A percentile compares a stretch with the other conserved stretches of the same genome.
Evolutionary conservation across 2,113 vertebrate genomes (phyloP).

Genomic region (Strigops habroptila): DNA sequence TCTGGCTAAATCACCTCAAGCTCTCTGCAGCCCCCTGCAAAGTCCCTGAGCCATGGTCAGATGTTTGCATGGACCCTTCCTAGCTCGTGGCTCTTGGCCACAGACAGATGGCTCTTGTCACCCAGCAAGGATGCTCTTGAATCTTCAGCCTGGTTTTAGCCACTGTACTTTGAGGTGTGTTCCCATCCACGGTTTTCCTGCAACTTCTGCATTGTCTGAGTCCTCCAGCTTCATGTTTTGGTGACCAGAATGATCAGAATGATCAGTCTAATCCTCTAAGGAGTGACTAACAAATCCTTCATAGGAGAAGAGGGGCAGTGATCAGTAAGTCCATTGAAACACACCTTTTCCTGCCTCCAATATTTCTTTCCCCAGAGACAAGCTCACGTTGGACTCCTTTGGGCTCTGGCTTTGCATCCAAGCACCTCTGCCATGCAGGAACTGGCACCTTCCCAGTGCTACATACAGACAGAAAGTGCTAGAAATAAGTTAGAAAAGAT

Average conservation of each 20-base stretch:
- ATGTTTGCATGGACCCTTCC: not conserved
- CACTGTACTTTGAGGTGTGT: accelerated
- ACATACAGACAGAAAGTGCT: not conserved
- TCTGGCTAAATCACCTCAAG: not conserved
- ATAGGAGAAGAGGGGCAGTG: not conserved
- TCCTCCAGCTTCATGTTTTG: not conserved
- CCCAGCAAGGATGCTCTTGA: not conserved
- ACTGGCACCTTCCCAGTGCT: not conserved
- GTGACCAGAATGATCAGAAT: not conserved
- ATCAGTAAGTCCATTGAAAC: not conserved
- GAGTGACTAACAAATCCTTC: not conserved
- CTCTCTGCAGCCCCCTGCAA: not conserved
- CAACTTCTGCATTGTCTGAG: not conserved
- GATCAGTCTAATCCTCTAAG: not conserved
- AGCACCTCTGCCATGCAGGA: not conserved
- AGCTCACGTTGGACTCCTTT: not conserved
- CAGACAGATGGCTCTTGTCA: not conserved
- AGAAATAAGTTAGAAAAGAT: not conserved
- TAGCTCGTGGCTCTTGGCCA: not conserved
- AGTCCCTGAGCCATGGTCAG: not conserved
- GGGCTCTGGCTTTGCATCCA: not conserved
- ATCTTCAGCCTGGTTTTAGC: not conserved
- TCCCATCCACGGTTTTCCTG: not conserved
- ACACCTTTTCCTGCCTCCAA: not conserved
- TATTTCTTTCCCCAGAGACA: not conserved